Evolutionary conservation across 2,888 invertebrate genomes (phyloP).

Genomic region (Agrotis puta): DNA sequence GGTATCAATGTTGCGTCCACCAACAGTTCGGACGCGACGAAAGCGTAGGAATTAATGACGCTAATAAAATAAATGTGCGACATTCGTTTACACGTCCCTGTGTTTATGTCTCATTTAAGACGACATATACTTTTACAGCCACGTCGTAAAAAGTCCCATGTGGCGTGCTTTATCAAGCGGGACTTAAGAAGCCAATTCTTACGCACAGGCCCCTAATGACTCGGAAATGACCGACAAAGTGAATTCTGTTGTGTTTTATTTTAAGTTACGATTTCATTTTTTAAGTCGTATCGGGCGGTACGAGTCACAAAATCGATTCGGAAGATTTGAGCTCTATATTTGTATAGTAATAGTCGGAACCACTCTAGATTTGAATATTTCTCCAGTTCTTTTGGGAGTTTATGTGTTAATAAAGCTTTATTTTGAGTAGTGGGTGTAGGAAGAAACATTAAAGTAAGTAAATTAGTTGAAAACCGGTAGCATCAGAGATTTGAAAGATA

Average conservation of each 20-base stretch:
- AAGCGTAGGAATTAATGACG: constrained; percentile 87
- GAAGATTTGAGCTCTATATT: constrained; percentile 44
- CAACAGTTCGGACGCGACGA: constrained; percentile 78
- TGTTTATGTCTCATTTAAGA: constrained; percentile 91
- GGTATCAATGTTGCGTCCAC: constrained; percentile 62
- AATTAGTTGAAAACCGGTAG: constrained; percentile 44
- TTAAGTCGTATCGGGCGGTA: constrained; percentile 47
- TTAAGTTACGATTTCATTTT: constrained; percentile 63
- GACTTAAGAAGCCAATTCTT: constrained; percentile 79
- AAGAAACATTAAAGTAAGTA: constrained; percentile 16
- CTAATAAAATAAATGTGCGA: constrained; percentile 90
- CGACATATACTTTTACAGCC: constrained; percentile 89
- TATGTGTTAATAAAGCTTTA: constrained; percentile 55
- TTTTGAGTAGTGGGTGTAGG: constrained; percentile 34
- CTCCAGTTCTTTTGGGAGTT: constrained; percentile 48
- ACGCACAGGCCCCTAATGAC: constrained; percentile 77
- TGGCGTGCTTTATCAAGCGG: constrained; percentile 82
- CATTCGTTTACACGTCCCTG: constrained; percentile 89
- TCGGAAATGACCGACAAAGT: constrained; percentile 75
- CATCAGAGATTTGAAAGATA: constrained; percentile 23
- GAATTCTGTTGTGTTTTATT: constrained; percentile 72
- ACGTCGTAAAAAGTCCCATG: constrained; percentile 86
- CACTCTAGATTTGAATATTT: constrained; percentile 59
- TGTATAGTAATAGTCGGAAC: constrained; percentile 45
- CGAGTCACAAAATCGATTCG: constrained; percentile 53